Evolutionary conservation across 2,888 invertebrate species (phyloP), one percentile per base, ranked within the genome.

Genomic region (Leptinotarsa juncta): DNA sequence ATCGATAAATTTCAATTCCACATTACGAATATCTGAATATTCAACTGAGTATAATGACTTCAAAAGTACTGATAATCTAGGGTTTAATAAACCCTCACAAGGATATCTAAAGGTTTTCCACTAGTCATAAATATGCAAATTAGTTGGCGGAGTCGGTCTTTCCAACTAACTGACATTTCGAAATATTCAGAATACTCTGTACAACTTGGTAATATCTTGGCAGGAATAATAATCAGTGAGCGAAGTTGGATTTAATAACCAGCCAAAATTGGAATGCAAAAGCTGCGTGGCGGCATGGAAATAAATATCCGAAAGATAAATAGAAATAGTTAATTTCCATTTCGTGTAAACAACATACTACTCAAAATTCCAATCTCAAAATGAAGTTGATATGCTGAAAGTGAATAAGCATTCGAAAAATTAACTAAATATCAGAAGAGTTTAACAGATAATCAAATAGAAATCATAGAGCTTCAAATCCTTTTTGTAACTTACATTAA

Each of bases 101-200:
- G 32, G 62, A 62, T 32, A 26, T 42, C 32, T 42, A 62, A 62
- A 62, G 62, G 62, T 32, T 62, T 62, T 42, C 62, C 26, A 62
- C 62, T 42, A 62, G 32, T 62, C 62, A 62, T 62, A 62, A 62
- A 62, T 62, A 62, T 62, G 62, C 62, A 62, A 62, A 62, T 62
- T 42, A 32, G 26, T 10, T n/a, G 57, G 14, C 42, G 62, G 62
- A 62, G 62, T 42, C 62, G 62, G 32, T 62, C 26, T 62, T 62
- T 62, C 32, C 42, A 32, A 62, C n/a, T 62, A 42, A 32, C 62
- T 32, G 62, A 62, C 62, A 62, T 62, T 62, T 62, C 16, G 42
- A 18, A 62, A 62, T 62, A 62, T 62, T 62, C 62, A 32, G 62
- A 62, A 62, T 62, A 62, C 62, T 62, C 62, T 42, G 42, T 62